phyloP scores from a whole-genome alignment of 2,797 vertebrate genomes.

The Phylloscopus collybita region DNA sequence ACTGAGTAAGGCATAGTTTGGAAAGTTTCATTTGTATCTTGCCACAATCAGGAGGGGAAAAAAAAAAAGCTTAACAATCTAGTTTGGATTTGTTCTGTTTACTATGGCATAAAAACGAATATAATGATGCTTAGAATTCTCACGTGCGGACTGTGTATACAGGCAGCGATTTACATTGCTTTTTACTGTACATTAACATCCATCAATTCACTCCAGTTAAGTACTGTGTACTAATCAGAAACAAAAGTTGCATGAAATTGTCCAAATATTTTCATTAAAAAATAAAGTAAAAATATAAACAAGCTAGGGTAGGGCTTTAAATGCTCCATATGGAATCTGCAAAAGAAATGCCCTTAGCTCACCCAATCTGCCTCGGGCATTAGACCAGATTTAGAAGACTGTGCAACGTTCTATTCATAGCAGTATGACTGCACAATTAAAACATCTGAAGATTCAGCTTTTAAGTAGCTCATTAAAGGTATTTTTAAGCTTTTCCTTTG shows the following conservation, averaged over 20 bases:
- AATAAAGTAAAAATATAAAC: background rate
- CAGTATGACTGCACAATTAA: background rate
- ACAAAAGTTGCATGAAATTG: background rate
- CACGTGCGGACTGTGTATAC: background rate
- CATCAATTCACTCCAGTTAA: background rate
- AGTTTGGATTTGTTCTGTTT: constrained; percentile 13
- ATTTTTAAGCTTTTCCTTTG: background rate
- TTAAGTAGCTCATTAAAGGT: background rate
- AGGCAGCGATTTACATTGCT: background rate
- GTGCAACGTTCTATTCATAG: background rate
- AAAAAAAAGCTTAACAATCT: background rate
- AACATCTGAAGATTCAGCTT: constrained; percentile 1
- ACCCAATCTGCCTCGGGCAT: background rate
- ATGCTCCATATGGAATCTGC: background rate
- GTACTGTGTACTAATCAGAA: background rate
- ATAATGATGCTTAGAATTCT: background rate
- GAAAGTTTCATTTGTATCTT: background rate
- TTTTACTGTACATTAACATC: background rate
- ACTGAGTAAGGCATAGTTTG: background rate
- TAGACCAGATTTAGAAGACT: background rate
- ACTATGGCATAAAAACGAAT: background rate
- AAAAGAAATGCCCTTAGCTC: background rate
- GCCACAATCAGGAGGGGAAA: background rate
- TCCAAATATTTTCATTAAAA: background rate
- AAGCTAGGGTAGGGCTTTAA: background rate